phyloP scores from a whole-genome alignment of 2,888 invertebrate species.

The Caenorhabditis sp. region DNA sequence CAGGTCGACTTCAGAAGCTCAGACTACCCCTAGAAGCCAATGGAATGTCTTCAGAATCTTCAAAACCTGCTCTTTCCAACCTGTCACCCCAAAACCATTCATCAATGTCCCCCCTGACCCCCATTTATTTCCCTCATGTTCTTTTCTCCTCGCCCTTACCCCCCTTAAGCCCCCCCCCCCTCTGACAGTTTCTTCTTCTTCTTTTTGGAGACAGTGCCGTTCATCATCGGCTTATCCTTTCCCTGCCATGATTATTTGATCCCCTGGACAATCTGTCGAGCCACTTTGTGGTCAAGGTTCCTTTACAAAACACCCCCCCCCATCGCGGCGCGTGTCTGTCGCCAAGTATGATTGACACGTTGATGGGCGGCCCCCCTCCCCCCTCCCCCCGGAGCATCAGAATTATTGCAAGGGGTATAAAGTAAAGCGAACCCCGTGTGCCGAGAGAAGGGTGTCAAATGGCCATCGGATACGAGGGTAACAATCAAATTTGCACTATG shows the following conservation, averaged over 20 bases:
- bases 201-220: constrained; percentile 15
- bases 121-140: constrained; percentile 41
- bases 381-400: constrained; percentile 21
- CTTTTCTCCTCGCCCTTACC: constrained; percentile 15
- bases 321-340: constrained; percentile 11
- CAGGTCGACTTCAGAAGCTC: no score
- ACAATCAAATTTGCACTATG: constrained; percentile 8
- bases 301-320: constrained; percentile 42
- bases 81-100: background rate
- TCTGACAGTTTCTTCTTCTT: constrained; percentile 1
- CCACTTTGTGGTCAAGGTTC: constrained; percentile 40
- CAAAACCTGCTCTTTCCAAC: background rate
- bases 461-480: constrained; percentile 19
- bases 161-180: constrained; percentile 7
- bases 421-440: constrained; percentile 17
- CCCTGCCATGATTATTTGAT: constrained; percentile 53
- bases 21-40: no score
- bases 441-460: constrained; percentile 52
- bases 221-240: constrained; percentile 45
- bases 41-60: no score
- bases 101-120: constrained; percentile 28
- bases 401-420: constrained; percentile 18
- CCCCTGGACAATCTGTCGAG: constrained; percentile 57
- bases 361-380: no score
- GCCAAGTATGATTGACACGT: constrained; percentile 47